Base-by-base conservation (phyloP, 2,113 vertebrate species). In the Forbesichthys papilliferus region DNA sequence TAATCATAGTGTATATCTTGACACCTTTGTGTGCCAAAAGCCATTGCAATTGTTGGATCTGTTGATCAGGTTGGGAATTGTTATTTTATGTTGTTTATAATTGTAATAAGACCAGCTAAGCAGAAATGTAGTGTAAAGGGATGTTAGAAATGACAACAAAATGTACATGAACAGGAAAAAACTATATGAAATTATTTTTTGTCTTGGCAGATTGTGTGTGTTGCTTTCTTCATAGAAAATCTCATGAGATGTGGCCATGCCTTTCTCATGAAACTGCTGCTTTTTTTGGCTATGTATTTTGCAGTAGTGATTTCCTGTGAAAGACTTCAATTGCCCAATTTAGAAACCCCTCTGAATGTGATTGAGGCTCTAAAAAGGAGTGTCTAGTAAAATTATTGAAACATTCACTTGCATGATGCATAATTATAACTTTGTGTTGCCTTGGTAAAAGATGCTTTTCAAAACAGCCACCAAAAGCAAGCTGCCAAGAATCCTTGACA, bases 1-100 rank as follows among this genome's bases (percentile, higher is more conserved):
- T 60, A 66, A 53, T 66, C 20, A 66, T 54, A 53, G 64, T 51
- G 55, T 66, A 33, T 6, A 11, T 42, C 33, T 34, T 49, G 49
- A 65, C 34, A 46, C 51, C 64, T 14, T 54, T 51, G 49, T 51
- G 13, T 13, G 49, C 49, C 49, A 51, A 11, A 51, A 51, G 49
- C 2, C 49, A 51, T 8, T 51, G 52, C 52, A 16, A 14, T 11
- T 52, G 49, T 54, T 54, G n/a, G 52, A 54, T 54, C 12, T 14
- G 52, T 16, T 16, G 6, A 14, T 51, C 13, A 5, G n/a, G n/a
- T 51, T 51, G 49, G 49, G 49, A 51, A 51, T 13, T 12, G 49
- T 13, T 11, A 12, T 51, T 11, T 2, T 12, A 13, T 51, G 10
- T 11, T 51, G 49, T 51, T 51, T 13, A 3, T 12, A 13, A 13